These are phyloP conservation scores for Salvelinus namaycush DNA, from an alignment of 2,113 vertebrate species.

Conservation along the genomic window DNA sequence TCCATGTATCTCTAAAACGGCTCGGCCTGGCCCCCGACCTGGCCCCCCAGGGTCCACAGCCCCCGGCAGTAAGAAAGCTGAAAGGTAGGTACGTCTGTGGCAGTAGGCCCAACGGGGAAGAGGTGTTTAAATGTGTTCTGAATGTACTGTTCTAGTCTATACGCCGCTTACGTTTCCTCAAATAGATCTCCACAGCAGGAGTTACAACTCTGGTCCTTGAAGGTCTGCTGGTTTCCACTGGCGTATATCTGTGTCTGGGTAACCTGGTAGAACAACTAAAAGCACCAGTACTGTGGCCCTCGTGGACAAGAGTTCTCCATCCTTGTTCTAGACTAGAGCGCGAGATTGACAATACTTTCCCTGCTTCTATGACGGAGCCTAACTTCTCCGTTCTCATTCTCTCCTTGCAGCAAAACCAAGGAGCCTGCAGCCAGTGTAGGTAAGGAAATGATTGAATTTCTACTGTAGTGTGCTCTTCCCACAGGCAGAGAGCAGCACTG, in stretches of 20 bases:
- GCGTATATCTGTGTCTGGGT: background rate
- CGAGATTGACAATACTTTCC: too few species aligned
- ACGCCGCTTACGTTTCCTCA: background rate
- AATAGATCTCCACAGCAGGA: background rate
- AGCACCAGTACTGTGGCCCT: background rate
- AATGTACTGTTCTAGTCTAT: background rate
- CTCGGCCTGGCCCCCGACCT: constrained; percentile 29
- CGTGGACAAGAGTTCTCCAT: background rate
- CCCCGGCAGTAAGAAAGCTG: constrained; percentile 54
- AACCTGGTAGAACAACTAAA: background rate
- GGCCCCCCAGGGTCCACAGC: constrained; percentile 27
- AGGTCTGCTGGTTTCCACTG: background rate
- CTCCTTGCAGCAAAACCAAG: constrained; percentile 54
- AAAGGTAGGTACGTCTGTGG: constrained; percentile 54
- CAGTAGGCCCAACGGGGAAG: background rate
- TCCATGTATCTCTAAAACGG: constrained; percentile 28
- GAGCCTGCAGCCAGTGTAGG: constrained; percentile 56
- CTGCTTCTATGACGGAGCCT: background rate
- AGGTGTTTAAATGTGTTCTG: background rate
- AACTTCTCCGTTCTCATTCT: constrained; percentile 4
- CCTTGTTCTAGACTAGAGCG: background rate
- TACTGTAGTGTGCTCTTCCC: background rate
- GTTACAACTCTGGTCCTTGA: background rate
- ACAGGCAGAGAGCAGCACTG: background rate
- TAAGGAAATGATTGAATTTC: constrained; percentile 43